phyloP scores from a whole-genome alignment of 1,140 invertebrate genomes.

The Holcopasites calliopsidis region DNA sequence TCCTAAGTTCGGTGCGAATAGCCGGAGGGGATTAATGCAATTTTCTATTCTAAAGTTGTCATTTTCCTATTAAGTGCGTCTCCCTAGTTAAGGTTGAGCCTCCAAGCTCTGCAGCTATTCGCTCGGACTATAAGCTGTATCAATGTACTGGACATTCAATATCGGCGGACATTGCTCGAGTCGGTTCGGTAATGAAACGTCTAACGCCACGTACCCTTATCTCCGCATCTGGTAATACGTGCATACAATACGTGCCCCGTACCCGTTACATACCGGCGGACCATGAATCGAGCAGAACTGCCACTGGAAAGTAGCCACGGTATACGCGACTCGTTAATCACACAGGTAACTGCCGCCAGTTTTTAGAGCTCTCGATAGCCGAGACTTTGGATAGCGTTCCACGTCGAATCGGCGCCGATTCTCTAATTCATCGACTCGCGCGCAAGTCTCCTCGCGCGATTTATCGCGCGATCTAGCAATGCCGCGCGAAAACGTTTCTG shows the following conservation, averaged over 20 bases:
- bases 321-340: slow-evolving; percentile 49
- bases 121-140: slow-evolving; percentile 7
- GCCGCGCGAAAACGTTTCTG: slow-evolving; percentile 15
- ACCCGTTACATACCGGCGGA: slow-evolving; percentile 8
- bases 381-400: slow-evolving; percentile 8
- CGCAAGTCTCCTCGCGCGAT: background rate
- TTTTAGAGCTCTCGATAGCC: slow-evolving; percentile 20
- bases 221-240: slow-evolving; percentile 45
- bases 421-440: slow-evolving; percentile 24
- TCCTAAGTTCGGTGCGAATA: background rate
- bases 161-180: slow-evolving; percentile 1
- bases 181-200: slow-evolving; percentile 35
- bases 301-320: slow-evolving; percentile 2
- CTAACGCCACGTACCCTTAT: slow-evolving; percentile 41
- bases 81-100: slow-evolving; percentile 20
- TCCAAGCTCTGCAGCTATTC: no score
- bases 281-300: background rate
- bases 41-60: slow-evolving; percentile 12
- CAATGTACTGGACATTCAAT: slow-evolving; percentile 34
- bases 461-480: slow-evolving; percentile 22
- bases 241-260: no score
- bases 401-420: background rate
- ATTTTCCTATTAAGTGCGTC: slow-evolving; percentile 28
- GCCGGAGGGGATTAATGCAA: background rate
- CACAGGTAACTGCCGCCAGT: slow-evolving; percentile 16